Base-by-base conservation (phyloP, 2,797 vertebrate genomes). In the Paramormyrops hopkinsi region DNA sequence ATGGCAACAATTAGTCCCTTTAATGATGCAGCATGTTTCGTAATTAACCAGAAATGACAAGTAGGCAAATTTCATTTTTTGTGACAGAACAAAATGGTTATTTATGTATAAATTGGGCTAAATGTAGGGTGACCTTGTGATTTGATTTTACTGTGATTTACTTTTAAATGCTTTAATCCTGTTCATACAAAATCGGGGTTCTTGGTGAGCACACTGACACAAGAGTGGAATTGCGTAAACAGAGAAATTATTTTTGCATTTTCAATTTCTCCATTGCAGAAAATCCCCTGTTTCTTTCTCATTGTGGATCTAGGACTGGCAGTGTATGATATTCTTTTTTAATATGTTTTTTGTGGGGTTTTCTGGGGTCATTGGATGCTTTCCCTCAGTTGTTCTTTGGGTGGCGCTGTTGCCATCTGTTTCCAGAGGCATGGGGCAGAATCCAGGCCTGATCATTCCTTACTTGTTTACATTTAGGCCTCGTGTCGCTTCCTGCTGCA, bases 41-140 rank as follows among this genome's bases (percentile, higher is more conserved):
- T 54, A 86, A 54, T 86, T 86, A 86, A 56, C 48, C 82, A 84
- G 44, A 84, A 50, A 50, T 46, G 44, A 84, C 17, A 86, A 86
- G 54, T 37, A 17, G 25, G 14, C 17, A 85, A n/a, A 50, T 25
- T 51, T 48, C 0, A 14, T 29, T 85, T 85, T 33, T 56, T 86
- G 6, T 86, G 85, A 51, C 84, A 86, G 50, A 54, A 33, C 11
- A 41, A 86, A 37, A 87, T 41, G 25, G 17, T 56, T 59, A 59
- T 41, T 54, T 59, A 54, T 53, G 33, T 5, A 87, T 56, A 19
- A 59, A 22, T 73, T 29, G 12, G 46, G 17, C 33, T n/a, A 56
- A 37, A 87, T 41, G 51, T 37, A 37, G 53, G 29, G 5, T 29
- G 51, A 53, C 22, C 6, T 41, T 44, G 33, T 76, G 69, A 25